Base-by-base conservation (phyloP, 2,113 vertebrate genomes). In the Neopipo cinnamomea region DNA sequence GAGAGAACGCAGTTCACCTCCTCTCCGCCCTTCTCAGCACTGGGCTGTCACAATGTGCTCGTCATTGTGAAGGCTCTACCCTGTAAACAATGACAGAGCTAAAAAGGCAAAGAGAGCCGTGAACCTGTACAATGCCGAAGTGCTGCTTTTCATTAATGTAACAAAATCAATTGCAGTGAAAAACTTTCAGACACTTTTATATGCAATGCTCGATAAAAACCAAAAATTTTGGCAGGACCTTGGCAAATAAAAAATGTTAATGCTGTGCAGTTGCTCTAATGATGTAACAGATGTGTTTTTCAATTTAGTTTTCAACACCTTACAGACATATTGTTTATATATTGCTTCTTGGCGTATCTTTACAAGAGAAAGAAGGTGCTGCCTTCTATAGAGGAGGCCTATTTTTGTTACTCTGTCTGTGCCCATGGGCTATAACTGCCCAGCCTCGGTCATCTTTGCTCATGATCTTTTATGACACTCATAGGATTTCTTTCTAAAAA, bases 401-500 rank as follows among this genome's bases (percentile, higher is more conserved):
- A 66, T 74, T 91, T 95, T 94, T 89, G 75, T 91, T 59, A 33
- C 66, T 88, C 83, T 95, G 17, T 70, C 55, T 77, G 42, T 88
- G 67, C 52, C 81, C 52, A 65, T 15, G 27, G 56, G 78, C 73
- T 90, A 62, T 75, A 49, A 46, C 52, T 92, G 50, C 72, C 74
- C 74, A 92, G 91, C 74, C 70, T 85, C 71, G 31, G 53, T 93
- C 81, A 66, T 76, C 73, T 76, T 91, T 85, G 62, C 59, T 94
- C 47, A 73, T 42, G 62, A 82, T 83, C 39, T 92, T 85, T 95
- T 89, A 79, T 85, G 87, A 82, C 42, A 93, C 39, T 41, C 50
- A 79, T n/a, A 83, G 44, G 42, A 94, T 94, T 96, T 96, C 63
- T 85, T 96, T 97, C 81, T 85, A 23, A 93, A 91, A 94, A 85